Evolutionary conservation across 2,113 vertebrate genomes (phyloP), one percentile per base, ranked within the genome.

Genomic region (Grantiella picta): DNA sequence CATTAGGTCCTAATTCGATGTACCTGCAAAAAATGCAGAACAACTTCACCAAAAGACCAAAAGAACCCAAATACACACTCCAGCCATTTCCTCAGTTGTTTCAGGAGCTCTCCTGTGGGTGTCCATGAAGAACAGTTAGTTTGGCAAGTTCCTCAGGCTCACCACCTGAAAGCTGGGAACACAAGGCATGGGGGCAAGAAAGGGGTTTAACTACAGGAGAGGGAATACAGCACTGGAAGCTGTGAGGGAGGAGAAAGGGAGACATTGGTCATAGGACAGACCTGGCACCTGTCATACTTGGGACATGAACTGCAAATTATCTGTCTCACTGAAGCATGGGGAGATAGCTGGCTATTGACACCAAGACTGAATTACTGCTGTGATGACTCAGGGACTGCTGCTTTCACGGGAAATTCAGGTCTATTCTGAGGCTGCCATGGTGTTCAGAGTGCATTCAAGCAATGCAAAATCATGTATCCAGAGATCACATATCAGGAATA

Each of bases 221-320:
- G 17, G 24, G 35, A 84, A 78, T 75, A 42, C 0, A 0, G 64
- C n/a, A 27, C 33, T n/a, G 65, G 42, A 60, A 85, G 38, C 35
- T 29, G 36, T 0, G 1, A 61, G n/a, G 27, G 13, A 63, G 35
- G n/a, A 59, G 10, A 61, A n/a, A 61, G 14, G 21, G 31, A 81
- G 28, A 10, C 47, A 33, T 2, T 1, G 1, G 44, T 15, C 10
- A 2, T 1, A 57, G 14, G 45, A 45, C 0, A 1, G 50, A 29
- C 25, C 22, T 9, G 12, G 53, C 23, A 80, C 19, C 4, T 16
- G 11, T 82, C 0, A 0, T 21, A 15, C 27, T 3, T 24, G 40
- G 36, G 35, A 49, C 6, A 27, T 4, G 27, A 54, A 22, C 35
- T 52, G n/a, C 28, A 56, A 71, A 28, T 50, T 53, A 27, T 2